Evolutionary conservation across 64 coral and sea anemone species (phyloP).

Genomic region (Acropora yongei): DNA sequence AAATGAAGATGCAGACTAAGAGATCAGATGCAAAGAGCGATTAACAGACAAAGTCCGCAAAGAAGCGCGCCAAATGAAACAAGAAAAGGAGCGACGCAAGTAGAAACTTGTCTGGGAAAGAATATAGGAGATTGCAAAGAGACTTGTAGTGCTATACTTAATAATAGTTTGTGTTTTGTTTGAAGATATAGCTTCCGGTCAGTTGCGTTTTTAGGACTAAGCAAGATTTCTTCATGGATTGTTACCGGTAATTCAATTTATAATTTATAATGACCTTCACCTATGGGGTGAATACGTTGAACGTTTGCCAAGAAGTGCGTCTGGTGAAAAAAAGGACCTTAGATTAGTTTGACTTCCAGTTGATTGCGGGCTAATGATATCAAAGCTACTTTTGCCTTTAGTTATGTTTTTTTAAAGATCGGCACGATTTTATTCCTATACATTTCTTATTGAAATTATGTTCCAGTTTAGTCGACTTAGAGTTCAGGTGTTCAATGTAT

Average conservation of each 20-base stretch:
- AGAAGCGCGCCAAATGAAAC: background rate
- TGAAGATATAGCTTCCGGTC: background rate
- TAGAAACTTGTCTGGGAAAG: no score
- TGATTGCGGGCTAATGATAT: background rate
- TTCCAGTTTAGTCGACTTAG: background rate
- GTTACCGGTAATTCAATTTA: background rate
- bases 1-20: background rate
- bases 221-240: background rate
- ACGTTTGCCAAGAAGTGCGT: background rate
- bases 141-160: no score
- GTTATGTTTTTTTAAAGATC: background rate
- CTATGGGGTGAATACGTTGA: background rate
- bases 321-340: background rate
- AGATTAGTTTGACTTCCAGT: background rate
- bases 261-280: background rate
- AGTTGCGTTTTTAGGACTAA: background rate
- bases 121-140: no score
- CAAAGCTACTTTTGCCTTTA: background rate
- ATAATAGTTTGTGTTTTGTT: background rate
- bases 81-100: no score
- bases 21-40: constrained; percentile 19
- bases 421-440: background rate
- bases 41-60: constrained; percentile 33
- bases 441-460: background rate
- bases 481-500: background rate